A percentile compares a stretch with the other conserved stretches of the same genome.
These are phyloP conservation scores for Alaudala cheleensis DNA, from an alignment of 2,113 vertebrate species.

Conservation along the genomic window DNA sequence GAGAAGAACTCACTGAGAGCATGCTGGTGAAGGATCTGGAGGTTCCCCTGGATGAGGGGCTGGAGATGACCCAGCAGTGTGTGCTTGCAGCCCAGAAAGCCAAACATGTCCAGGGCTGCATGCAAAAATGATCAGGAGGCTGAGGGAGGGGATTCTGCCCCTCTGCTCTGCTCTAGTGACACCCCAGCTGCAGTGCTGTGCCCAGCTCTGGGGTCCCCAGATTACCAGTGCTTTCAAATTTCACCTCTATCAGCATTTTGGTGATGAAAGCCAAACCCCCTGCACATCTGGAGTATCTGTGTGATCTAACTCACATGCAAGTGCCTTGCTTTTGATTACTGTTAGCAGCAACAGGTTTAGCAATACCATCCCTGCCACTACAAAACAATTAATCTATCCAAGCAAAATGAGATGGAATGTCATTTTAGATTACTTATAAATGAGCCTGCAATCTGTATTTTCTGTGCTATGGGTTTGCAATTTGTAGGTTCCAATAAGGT, in stretches of 20 bases:
- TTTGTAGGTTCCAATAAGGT: background rate
- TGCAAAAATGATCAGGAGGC: background rate
- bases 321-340: background rate
- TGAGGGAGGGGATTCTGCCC: background rate
- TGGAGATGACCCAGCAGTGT: background rate
- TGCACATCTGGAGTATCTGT: background rate
- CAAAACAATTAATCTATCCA: background rate
- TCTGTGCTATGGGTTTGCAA: background rate
- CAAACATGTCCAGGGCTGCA: background rate
- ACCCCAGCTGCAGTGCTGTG: background rate
- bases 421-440: background rate
- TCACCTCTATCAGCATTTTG: background rate
- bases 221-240: background rate
- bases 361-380: background rate
- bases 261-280: background rate
- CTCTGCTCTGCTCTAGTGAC: background rate
- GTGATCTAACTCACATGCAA: background rate
- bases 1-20: background rate
- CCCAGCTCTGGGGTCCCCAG: background rate
- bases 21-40: fast-evolving
- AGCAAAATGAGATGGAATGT: background rate
- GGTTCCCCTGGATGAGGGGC: fast-evolving
- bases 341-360: background rate
- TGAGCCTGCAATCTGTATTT: background rate
- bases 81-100: background rate